Base-by-base conservation (phyloP, 2,797 vertebrate genomes). In the Lutra lutra region DNA sequence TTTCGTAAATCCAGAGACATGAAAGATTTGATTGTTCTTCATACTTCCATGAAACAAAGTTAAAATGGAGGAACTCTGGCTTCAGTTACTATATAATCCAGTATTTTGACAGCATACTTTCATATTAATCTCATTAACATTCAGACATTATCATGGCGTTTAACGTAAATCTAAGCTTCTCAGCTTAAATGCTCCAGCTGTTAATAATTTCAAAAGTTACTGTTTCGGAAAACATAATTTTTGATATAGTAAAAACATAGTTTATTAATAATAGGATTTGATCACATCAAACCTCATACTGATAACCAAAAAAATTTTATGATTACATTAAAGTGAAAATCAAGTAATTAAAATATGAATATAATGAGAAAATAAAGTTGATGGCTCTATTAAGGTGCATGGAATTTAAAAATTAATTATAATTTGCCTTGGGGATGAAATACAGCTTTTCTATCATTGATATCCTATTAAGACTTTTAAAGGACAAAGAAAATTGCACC, bases 41-140 rank as follows among this genome's bases (percentile, higher is more conserved):
- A 56, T 82, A 40, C n/a, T 93, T 78, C 51, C 38, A 32, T 38
- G n/a, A 92, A 92, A 77, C 5, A 93, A 70, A 89, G 58, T 32
- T 78, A 83, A 86, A 97, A 73, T 89, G 35, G 54, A 94, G 48
- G 29, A 97, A 73, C n/a, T 86, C 72, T 91, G 48, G 77, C 4
- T 88, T 95, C 32, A 54, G 29, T 77, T 94, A 78, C 62, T 89
- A n/a, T 78, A 92, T 78, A 54, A 29, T 86, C 40, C 13, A 38
- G 18, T 87, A 73, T 95, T 88, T 96, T 75, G 75, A 83, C 86
- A 86, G 29, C 75, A 3, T 14, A 70, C n/a, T 95, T 92, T 70
- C 82, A 82, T 89, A 38, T 82, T 95, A 85, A 86, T 86, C 56
- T 95, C 95, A 92, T 79, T 87, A 96, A 70, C 7, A 91, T 73